Percentiles rank a stretch among this genome's conserved stretches.
Conservation (phyloP, 1,140 invertebrate genomes). For the Carposina sasakii region DNA sequence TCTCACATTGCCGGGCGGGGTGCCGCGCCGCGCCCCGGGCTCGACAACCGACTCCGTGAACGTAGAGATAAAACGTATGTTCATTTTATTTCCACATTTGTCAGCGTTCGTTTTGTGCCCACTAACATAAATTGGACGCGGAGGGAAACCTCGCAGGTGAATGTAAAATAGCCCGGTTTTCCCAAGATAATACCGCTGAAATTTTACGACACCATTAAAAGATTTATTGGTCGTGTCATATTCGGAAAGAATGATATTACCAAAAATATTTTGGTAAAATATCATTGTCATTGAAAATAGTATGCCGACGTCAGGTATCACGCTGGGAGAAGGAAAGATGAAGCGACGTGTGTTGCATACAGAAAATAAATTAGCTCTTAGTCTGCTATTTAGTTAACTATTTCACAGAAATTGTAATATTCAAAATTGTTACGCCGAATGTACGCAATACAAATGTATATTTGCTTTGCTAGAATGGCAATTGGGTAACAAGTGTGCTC, state of each 20-base stretch:
- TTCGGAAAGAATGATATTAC: conserved; percentile 57
- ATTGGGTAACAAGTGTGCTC: too few species aligned
- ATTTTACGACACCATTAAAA: conserved; percentile 69
- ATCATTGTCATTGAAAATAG: conserved; percentile 14
- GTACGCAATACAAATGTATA: too few species aligned
- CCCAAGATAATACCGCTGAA: conserved; percentile 68
- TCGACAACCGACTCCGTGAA: conserved; percentile 52
- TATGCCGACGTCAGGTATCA: conserved; percentile 5
- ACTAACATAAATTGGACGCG: conserved; percentile 72
- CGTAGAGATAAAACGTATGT: conserved; percentile 68
- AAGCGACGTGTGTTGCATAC: too few species aligned
- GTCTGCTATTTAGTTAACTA: too few species aligned
- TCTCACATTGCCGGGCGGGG: conserved; percentile 15
- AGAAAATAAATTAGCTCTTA: too few species aligned
- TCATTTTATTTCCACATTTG: conserved; percentile 72
- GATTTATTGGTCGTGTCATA: conserved; percentile 68
- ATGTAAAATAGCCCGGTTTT: conserved; percentile 69
- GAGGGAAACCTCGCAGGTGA: conserved; percentile 69
- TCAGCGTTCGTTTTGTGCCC: conserved; percentile 71
- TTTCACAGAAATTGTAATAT: too few species aligned
- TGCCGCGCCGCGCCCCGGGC: conserved; percentile 24
- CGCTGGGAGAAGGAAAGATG: neutral
- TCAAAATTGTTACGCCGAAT: too few species aligned
- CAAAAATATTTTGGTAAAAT: conserved; percentile 42
- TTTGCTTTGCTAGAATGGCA: too few species aligned